These are phyloP conservation scores for Dynastes hyllus DNA, from an alignment of 2,888 invertebrate species.

Conservation along the genomic window DNA sequence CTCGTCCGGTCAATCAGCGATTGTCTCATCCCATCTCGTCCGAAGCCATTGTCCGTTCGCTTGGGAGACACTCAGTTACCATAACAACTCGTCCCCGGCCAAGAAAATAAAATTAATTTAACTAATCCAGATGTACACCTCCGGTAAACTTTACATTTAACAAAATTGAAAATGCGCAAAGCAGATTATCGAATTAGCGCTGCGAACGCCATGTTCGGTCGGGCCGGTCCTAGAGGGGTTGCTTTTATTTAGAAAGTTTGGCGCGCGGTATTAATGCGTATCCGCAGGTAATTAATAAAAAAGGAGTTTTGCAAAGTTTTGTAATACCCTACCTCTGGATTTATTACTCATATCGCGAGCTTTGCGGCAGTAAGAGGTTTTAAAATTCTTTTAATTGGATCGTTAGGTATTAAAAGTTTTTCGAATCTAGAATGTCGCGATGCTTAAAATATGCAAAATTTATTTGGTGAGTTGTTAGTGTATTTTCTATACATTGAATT, in stretches of 20 bases:
- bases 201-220: conserved; percentile 24
- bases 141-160: conserved; percentile 57
- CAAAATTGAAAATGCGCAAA: conserved; percentile 59
- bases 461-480: background rate
- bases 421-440: conserved; percentile 18
- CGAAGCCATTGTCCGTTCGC: conserved; percentile 61
- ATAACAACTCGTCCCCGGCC: conserved; percentile 63
- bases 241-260: conserved; percentile 47
- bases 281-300: conserved; percentile 47
- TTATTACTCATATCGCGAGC: conserved; percentile 41
- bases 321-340: conserved; percentile 42
- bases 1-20: conserved; percentile 65
- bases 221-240: conserved; percentile 11
- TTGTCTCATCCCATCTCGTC: conserved; percentile 63
- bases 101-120: conserved; percentile 65
- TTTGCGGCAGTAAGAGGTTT: conserved; percentile 37
- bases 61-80: conserved; percentile 60
- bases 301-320: conserved; percentile 40
- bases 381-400: conserved; percentile 46
- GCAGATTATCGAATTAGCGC: conserved; percentile 57
- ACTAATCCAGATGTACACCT: conserved; percentile 60
- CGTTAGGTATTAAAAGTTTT: conserved; percentile 41
- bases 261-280: conserved; percentile 40
- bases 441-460: background rate
- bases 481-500: background rate